These are phyloP conservation scores for Alauda arvensis DNA, from an alignment of 2,797 vertebrate species.

Conservation along the genomic window DNA sequence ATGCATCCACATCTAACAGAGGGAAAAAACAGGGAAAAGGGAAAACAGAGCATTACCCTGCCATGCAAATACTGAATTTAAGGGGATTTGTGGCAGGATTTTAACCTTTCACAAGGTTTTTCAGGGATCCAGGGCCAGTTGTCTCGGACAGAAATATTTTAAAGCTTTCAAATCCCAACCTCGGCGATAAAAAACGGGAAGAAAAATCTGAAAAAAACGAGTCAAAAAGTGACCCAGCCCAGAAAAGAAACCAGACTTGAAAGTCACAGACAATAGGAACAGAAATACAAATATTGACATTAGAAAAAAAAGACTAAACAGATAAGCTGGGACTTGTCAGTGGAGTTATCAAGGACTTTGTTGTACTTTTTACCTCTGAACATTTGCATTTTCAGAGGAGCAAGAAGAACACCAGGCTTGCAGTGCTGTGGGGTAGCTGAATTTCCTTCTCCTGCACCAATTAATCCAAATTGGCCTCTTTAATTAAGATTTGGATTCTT, in stretches of 20 bases:
- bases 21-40: not conserved
- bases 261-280: constrained; percentile 48
- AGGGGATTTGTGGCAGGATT: not conserved
- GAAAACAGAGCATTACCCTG: not conserved
- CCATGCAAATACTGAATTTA: not conserved
- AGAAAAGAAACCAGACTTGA: constrained; percentile 38
- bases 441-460: not conserved
- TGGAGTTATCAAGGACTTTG: constrained; percentile 47
- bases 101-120: not conserved
- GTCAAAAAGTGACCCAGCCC: not conserved
- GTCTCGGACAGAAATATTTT: not conserved
- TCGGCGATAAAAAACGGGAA: not conserved
- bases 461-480: not conserved
- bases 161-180: constrained; percentile 8
- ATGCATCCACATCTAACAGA: not conserved
- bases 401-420: not conserved
- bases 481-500: not conserved
- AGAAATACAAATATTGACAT: constrained; percentile 71
- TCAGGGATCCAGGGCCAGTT: not conserved
- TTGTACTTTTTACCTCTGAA: constrained; percentile 60
- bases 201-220: not conserved
- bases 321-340: constrained; percentile 69
- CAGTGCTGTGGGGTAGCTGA: not conserved
- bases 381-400: constrained; percentile 39
- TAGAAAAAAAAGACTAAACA: constrained; percentile 68